Evolutionary conservation across 2,888 invertebrate species (phyloP).

Genomic region (Chirona hameri): DNA sequence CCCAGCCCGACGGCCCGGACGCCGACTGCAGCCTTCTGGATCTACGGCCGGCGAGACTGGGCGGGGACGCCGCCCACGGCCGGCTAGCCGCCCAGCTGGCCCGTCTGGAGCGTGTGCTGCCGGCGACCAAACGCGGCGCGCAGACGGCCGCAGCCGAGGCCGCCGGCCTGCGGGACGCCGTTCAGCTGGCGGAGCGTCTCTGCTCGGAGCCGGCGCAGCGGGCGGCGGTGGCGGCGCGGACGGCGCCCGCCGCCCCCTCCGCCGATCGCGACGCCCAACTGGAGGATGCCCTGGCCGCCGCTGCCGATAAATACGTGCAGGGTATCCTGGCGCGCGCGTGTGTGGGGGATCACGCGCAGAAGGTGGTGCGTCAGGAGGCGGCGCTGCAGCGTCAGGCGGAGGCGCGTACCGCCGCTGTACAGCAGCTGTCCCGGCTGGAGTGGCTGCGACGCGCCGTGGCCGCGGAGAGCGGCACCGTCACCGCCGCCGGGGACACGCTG

Average conservation of each 20-base stretch:
- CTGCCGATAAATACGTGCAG: not conserved
- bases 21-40: constrained; percentile 36
- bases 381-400: constrained; percentile 38
- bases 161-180: constrained; percentile 32
- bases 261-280: not conserved
- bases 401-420: constrained; percentile 35
- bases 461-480: constrained; percentile 34
- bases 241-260: not conserved
- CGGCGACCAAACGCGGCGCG: constrained; percentile 29
- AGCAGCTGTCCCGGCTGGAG: constrained; percentile 36
- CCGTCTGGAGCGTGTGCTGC: constrained; percentile 24
- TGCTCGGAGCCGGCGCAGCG: constrained; percentile 7
- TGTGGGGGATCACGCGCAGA: not conserved
- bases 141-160: constrained; percentile 13
- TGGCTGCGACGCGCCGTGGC: constrained; percentile 36
- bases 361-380: constrained; percentile 31
- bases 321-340: constrained; percentile 10
- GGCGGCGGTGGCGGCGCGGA: not conserved
- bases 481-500: constrained; percentile 30
- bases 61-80: constrained; percentile 32
- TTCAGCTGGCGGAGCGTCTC: constrained; percentile 35
- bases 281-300: not conserved
- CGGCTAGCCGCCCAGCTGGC: constrained; percentile 33
- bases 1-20: not conserved
- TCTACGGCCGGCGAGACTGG: constrained; percentile 34